Conservation (phyloP, 2,797 vertebrate species). For the Coreius guichenoti region DNA sequence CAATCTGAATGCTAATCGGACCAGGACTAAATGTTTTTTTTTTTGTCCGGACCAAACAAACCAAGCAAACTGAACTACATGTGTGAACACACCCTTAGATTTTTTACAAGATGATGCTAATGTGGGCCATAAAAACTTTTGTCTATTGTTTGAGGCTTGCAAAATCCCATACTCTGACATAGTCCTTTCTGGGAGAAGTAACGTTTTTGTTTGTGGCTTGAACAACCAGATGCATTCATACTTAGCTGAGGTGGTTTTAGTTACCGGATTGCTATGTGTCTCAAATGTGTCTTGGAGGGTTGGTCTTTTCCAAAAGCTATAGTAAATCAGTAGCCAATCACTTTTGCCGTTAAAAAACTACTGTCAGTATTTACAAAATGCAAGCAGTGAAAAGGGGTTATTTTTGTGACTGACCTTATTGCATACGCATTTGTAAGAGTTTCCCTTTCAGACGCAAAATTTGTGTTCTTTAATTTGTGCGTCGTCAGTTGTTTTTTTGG, state of each 20-base stretch:
- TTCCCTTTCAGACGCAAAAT: not conserved
- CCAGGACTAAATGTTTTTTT: no score
- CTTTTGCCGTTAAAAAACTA: not conserved
- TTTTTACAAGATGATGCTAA: not conserved
- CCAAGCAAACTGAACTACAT: no score
- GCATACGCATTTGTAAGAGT: not conserved
- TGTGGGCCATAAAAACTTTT: not conserved
- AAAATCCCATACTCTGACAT: not conserved
- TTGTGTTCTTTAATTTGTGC: no score
- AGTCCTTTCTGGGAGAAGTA: not conserved
- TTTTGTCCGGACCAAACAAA: no score
- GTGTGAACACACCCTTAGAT: no score
- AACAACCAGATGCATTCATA: conserved; percentile 6
- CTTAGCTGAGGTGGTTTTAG: not conserved
- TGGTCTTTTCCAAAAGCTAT: not conserved
- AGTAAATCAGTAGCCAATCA: not conserved
- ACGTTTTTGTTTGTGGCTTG: not conserved
- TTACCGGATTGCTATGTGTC: not conserved
- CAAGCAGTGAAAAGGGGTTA: not conserved
- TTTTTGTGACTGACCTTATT: not conserved
- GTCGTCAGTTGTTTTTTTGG: no score
- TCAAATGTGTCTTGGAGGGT: no score
- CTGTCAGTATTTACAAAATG: not conserved
- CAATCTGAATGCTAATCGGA: no score
- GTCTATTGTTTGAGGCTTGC: not conserved